Percentiles rank a stretch among this genome's conserved stretches.
Evolutionary conservation across 2,797 vertebrate species (phyloP).

Genomic region (Semotilus atromaculatus): DNA sequence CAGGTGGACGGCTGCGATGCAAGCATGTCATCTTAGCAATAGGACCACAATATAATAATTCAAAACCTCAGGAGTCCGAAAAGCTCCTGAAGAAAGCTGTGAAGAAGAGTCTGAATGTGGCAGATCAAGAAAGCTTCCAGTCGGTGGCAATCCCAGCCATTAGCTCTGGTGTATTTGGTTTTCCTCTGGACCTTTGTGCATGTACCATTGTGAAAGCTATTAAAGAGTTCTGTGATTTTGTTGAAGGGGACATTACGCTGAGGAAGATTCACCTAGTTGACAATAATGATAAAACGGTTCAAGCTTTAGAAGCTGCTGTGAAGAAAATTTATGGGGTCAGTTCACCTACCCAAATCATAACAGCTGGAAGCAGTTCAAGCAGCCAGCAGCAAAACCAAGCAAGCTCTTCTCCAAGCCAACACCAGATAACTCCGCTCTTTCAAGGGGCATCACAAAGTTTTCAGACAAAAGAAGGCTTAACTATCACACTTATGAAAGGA

Average conservation of each 20-base stretch:
- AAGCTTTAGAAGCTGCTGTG: constrained; percentile 70
- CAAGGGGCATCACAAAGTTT: constrained; percentile 42
- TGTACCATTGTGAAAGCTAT: constrained; percentile 76
- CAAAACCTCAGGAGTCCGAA: background rate
- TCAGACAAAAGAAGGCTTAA: constrained; percentile 80
- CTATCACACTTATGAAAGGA: constrained; percentile 74
- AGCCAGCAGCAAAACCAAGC: constrained; percentile 27
- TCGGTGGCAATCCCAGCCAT: constrained; percentile 88
- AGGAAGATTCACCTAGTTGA: constrained; percentile 82
- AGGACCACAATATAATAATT: constrained; percentile 73
- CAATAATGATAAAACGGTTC: constrained; percentile 60
- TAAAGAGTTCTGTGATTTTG: constrained; percentile 73
- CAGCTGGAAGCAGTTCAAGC: background rate
- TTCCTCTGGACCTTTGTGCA: constrained; percentile 75
- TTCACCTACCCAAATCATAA: background rate
- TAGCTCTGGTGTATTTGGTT: constrained; percentile 75
- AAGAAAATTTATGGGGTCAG: constrained; percentile 67
- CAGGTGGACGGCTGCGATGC: constrained; percentile 80
- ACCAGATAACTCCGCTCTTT: background rate
- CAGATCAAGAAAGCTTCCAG: constrained; percentile 62
- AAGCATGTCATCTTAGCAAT: constrained; percentile 83
- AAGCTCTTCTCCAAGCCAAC: constrained; percentile 31
- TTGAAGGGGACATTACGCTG: constrained; percentile 58
- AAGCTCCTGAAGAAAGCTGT: constrained; percentile 73
- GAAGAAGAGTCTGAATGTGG: constrained; percentile 73